Evolutionary conservation across 2,113 vertebrate species (phyloP).

Genomic region (Rostratula benghalensis): DNA sequence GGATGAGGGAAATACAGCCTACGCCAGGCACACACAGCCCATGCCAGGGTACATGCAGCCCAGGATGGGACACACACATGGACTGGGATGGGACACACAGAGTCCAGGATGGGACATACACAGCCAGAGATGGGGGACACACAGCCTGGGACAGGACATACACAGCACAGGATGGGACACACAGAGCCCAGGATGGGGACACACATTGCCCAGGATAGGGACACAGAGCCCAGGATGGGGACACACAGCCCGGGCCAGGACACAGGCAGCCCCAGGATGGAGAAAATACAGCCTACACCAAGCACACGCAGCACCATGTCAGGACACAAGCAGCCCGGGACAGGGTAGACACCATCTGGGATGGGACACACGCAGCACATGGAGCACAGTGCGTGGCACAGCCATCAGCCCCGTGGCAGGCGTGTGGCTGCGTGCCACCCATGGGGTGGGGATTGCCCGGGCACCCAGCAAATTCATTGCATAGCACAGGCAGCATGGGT

Average conservation of each 20-base stretch:
- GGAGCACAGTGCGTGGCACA: background rate
- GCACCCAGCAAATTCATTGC: background rate
- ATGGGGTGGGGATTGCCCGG: background rate
- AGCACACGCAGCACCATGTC: background rate
- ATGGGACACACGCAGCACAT: background rate
- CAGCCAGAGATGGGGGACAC: no score
- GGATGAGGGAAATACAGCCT: no score
- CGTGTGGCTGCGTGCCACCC: background rate
- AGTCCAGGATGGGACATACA: no score
- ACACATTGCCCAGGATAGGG: background rate
- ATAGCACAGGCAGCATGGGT: fast-evolving
- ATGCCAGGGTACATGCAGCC: background rate
- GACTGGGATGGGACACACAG: background rate
- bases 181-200: no score
- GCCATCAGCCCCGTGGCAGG: background rate
- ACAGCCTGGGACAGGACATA: no score
- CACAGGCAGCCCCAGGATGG: background rate
- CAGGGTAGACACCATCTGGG: background rate
- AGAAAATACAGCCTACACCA: no score
- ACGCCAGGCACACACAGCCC: background rate
- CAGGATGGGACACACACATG: background rate
- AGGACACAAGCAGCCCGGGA: background rate
- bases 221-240: no score
- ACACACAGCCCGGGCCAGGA: background rate
- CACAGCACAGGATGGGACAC: no score